phyloP scores from a whole-genome alignment of 2,888 invertebrate species.

The Leptarthrus brevirostris region DNA sequence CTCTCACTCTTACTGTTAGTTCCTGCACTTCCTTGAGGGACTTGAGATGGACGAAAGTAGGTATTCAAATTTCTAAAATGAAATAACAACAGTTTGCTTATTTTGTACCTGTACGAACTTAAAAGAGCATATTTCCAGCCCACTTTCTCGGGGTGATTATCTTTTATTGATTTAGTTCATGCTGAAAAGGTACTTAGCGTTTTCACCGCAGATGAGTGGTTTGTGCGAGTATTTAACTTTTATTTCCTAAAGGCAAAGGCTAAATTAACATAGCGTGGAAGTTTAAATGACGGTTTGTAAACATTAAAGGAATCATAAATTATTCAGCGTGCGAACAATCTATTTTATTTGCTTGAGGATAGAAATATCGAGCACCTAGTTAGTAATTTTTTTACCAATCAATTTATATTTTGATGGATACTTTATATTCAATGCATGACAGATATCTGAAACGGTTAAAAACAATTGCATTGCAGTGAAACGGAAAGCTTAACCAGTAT shows the following conservation, averaged over 20 bases:
- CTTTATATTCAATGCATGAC: too few relatives aligned
- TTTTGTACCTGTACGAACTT: constrained; percentile 23
- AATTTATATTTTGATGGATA: too few relatives aligned
- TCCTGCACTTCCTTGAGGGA: constrained; percentile 35
- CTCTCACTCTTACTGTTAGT: constrained; percentile 39
- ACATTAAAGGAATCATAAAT: constrained; percentile 11
- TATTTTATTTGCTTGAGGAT: too few relatives aligned
- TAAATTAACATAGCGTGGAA: neutral
- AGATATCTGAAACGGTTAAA: too few relatives aligned
- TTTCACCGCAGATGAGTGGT: constrained; percentile 34
- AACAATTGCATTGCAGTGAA: too few relatives aligned
- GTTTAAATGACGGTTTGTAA: constrained; percentile 24
- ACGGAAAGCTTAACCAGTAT: too few relatives aligned
- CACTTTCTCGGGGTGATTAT: constrained; percentile 38
- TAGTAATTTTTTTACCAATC: too few relatives aligned
- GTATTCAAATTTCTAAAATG: constrained; percentile 28
- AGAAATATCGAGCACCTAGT: too few relatives aligned
- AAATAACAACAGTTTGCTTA: constrained; percentile 29
- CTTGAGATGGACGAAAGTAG: constrained; percentile 28
- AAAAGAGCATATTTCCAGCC: constrained; percentile 24
- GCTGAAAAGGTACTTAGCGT: constrained; percentile 29
- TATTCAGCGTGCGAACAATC: too few relatives aligned
- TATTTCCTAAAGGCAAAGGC: neutral
- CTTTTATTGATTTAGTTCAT: constrained; percentile 39
- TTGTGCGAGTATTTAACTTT: constrained; percentile 34